phyloP scores from a whole-genome alignment of 2,797 vertebrate species.

The Acridotheres tristis region DNA sequence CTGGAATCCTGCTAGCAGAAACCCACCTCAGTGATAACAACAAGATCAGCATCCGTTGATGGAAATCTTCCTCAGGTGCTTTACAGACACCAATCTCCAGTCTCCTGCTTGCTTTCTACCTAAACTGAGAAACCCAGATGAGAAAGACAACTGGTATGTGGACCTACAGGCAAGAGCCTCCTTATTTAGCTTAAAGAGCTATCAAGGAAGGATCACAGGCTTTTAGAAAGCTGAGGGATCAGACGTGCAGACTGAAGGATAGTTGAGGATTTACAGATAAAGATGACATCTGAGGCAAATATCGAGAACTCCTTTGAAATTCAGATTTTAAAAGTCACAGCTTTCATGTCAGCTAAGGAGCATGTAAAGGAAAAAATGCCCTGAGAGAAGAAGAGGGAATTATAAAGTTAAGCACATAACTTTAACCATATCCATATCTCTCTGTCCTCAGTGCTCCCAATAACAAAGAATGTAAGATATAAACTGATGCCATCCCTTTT shows the following conservation, averaged over 20 bases:
- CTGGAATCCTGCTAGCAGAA: neutral
- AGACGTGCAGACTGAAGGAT: neutral
- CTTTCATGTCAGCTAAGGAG: constrained; percentile 28
- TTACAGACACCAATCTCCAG: neutral
- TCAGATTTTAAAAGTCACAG: constrained; percentile 36
- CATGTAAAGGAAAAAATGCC: neutral
- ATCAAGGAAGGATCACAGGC: neutral
- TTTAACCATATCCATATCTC: neutral
- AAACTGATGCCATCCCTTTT: neutral
- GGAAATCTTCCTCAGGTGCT: neutral
- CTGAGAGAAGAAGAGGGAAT: neutral
- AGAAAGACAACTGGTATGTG: neutral
- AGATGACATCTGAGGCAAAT: constrained; percentile 11
- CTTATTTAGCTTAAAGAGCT: neutral
- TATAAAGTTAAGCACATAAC: neutral
- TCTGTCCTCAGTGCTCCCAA: neutral
- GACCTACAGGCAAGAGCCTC: neutral
- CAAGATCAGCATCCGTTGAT: neutral
- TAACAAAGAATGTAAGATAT: neutral
- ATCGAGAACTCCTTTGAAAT: constrained; percentile 38
- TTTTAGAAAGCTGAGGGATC: constrained; percentile 3
- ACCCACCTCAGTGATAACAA: neutral
- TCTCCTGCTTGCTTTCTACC: neutral
- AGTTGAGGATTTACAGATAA: constrained; percentile 22
- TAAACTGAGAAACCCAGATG: neutral